A percentile compares a stretch with the other conserved stretches of the same genome.
Conservation (phyloP, 2,888 invertebrate species). For the Barypeithes pellucidus region DNA sequence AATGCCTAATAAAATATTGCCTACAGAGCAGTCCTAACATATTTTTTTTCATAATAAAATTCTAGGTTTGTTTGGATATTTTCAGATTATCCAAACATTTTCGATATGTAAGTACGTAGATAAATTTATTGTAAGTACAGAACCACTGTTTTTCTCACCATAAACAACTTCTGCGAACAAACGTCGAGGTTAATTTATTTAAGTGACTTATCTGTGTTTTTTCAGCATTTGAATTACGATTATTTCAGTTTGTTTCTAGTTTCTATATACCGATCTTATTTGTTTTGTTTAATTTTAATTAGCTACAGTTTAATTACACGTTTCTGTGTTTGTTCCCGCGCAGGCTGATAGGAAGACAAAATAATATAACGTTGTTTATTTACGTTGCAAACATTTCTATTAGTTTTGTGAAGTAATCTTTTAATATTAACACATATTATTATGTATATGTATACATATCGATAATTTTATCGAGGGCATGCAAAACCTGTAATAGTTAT, state of each 20-base stretch:
- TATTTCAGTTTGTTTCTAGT: conserved; percentile 10
- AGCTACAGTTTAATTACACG: conserved; percentile 26
- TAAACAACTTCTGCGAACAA: neutral
- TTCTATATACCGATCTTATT: neutral
- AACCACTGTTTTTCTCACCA: neutral
- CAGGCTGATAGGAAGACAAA: conserved; percentile 7
- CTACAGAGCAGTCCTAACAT: neutral
- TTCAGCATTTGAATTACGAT: conserved; percentile 22
- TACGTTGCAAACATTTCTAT: conserved; percentile 19
- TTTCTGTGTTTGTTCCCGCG: conserved; percentile 17
- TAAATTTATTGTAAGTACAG: neutral
- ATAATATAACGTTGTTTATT: conserved; percentile 30
- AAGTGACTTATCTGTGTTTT: conserved; percentile 22
- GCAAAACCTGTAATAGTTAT: too few species aligned
- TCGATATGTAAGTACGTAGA: neutral
- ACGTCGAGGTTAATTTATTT: neutral
- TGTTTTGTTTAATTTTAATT: conserved; percentile 37
- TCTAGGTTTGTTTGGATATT: neutral
- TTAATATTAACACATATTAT: neutral
- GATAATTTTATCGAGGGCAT: too few species aligned
- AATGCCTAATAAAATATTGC: too few species aligned
- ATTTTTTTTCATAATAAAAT: neutral
- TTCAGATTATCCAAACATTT: conserved; percentile 3
- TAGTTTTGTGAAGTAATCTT: conserved; percentile 1
- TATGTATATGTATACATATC: too few species aligned